Evolutionary conservation across 2,888 invertebrate genomes (phyloP).

Genomic region (Cheilosia grossa): DNA sequence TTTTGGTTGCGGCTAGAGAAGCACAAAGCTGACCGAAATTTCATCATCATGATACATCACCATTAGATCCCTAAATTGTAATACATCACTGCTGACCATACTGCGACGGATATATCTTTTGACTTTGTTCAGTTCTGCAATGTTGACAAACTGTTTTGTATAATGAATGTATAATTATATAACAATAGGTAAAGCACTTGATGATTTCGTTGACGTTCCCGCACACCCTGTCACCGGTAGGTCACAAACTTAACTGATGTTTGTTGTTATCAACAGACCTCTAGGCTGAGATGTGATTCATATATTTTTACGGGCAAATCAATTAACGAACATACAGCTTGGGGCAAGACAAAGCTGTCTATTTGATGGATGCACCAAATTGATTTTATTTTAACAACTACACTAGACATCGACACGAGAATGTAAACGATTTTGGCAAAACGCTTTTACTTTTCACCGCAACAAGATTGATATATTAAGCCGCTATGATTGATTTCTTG

Average conservation of each 20-base stretch:
- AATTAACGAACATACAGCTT: conserved; percentile 38
- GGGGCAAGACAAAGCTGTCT: conserved; percentile 46
- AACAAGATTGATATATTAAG: conserved; percentile 49
- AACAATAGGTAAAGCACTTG: background rate
- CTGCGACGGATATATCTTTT: background rate
- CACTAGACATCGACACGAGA: conserved; percentile 36
- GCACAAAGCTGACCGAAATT: conserved; percentile 16
- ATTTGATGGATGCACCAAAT: conserved; percentile 71
- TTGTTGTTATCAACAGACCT: conserved; percentile 19
- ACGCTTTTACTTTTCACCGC: conserved; percentile 52
- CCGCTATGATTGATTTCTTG: conserved; percentile 58
- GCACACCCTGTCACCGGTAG: background rate
- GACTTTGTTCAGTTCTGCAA: background rate
- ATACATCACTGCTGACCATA: background rate
- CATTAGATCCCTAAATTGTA: conserved; percentile 12
- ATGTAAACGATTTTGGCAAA: conserved; percentile 39
- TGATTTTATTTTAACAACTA: conserved; percentile 61
- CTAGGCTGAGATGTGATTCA: conserved; percentile 30
- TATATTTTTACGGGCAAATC: conserved; percentile 34
- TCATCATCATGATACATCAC: conserved; percentile 44
- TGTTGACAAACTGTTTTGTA: background rate
- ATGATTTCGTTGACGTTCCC: background rate
- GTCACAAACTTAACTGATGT: conserved; percentile 1
- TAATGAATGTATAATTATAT: background rate
- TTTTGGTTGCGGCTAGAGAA: background rate